Conservation (phyloP, 1,140 invertebrate genomes). For the Cyclina sinensis region DNA sequence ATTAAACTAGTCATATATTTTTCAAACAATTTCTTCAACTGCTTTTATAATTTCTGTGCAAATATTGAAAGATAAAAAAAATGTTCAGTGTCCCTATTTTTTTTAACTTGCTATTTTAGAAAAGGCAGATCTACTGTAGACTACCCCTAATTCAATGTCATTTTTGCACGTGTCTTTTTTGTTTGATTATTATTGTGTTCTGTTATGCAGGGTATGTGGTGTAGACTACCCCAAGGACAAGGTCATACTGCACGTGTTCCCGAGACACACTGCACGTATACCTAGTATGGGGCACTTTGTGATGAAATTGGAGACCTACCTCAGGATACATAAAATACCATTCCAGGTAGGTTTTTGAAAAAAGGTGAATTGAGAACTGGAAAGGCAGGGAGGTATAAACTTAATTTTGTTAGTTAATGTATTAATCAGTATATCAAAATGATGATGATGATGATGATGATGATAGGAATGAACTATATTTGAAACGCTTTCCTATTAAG, state of each 20-base stretch:
- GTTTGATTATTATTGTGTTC: no score
- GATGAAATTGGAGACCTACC: constrained; percentile 83
- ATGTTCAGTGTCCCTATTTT: background rate
- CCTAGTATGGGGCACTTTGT: constrained; percentile 79
- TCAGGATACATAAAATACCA: constrained; percentile 80
- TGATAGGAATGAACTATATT: no score
- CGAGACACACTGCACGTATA: constrained; percentile 59
- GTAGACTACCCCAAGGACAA: constrained; percentile 70
- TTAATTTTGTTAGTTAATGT: no score
- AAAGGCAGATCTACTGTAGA: background rate
- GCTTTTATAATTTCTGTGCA: no score
- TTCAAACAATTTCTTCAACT: no score
- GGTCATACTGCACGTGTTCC: constrained; percentile 76
- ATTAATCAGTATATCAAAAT: no score
- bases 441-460: no score
- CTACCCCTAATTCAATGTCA: background rate
- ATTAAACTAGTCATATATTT: no score
- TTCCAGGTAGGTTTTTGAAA: no score
- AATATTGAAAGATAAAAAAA: background rate
- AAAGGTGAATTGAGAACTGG: no score
- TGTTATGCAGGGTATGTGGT: constrained; percentile 21
- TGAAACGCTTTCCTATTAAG: no score
- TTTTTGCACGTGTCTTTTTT: background rate
- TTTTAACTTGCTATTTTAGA: background rate
- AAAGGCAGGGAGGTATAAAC: no score